Evolutionary conservation across 2,888 invertebrate species (phyloP).

Genomic region (Esperia sulphurella): DNA sequence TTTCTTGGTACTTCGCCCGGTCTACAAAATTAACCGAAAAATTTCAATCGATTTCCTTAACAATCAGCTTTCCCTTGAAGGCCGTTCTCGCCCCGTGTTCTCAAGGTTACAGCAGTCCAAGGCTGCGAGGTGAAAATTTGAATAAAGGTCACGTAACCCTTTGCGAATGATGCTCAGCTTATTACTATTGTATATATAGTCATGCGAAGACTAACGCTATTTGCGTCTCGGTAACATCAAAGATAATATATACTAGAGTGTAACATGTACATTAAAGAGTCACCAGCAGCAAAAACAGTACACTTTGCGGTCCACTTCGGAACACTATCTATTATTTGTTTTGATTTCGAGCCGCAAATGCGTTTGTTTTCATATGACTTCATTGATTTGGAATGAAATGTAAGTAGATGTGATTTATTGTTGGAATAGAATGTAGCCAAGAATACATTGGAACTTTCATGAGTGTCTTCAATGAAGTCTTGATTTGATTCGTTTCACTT

Average conservation of each 20-base stretch:
- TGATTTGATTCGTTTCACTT: no score
- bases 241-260: no score
- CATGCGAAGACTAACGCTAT: no score
- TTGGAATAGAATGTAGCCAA: neutral
- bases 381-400: no score
- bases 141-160: neutral
- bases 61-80: neutral
- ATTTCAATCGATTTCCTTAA: neutral
- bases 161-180: neutral
- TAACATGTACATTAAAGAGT: no score
- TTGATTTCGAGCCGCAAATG: no score
- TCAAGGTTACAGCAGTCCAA: neutral
- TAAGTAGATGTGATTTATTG: neutral
- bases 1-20: neutral
- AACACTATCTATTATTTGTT: no score
- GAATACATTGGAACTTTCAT: neutral
- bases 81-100: neutral
- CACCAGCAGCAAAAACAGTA: no score
- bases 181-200: no score
- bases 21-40: neutral
- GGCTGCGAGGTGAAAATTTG: neutral
- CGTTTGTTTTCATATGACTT: no score
- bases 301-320: no score
- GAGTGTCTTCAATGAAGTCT: neutral
- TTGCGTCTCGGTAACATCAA: no score